Evolutionary conservation across 2,113 vertebrate genomes (phyloP).

Genomic region (Chrysochloris asiatica): DNA sequence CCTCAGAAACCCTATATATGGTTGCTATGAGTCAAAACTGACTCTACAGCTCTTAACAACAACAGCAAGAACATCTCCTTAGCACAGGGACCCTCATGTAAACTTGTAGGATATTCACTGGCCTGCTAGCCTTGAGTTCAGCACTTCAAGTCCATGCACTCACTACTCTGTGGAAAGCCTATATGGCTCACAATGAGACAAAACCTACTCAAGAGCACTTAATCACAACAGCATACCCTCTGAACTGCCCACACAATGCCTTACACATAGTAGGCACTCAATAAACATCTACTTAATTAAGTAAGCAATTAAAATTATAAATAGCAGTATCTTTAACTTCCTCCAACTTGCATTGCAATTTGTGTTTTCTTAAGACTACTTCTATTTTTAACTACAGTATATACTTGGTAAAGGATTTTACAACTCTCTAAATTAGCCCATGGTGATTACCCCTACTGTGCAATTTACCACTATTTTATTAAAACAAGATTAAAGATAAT

Average conservation of each 20-base stretch:
- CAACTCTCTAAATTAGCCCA: constrained; percentile 83
- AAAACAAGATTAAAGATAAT: constrained; percentile 89
- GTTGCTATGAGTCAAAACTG: too few relatives aligned
- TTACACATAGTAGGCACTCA: constrained; percentile 73
- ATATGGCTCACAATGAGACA: too few relatives aligned
- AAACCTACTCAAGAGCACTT: too few relatives aligned
- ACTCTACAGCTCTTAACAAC: too few relatives aligned
- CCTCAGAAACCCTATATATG: too few relatives aligned
- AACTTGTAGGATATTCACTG: too few relatives aligned
- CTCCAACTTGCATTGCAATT: constrained; percentile 55
- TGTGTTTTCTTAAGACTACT: constrained; percentile 75
- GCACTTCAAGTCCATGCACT: too few relatives aligned
- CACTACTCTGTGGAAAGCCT: too few relatives aligned
- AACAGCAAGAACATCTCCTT: too few relatives aligned
- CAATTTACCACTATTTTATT: constrained; percentile 87
- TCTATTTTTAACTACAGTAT: constrained; percentile 79
- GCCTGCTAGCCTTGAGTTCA: too few relatives aligned
- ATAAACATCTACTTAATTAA: constrained; percentile 58
- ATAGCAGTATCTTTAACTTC: constrained; percentile 44
- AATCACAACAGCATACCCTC: too few relatives aligned
- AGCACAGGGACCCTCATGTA: too few relatives aligned
- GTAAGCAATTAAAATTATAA: constrained; percentile 61
- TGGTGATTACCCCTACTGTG: constrained; percentile 84
- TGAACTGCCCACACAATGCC: neutral
- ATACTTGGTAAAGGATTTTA: constrained; percentile 79